These are phyloP conservation scores for Zaprionus taronus DNA, from an alignment of 1,140 invertebrate genomes.

Conservation along the genomic window DNA sequence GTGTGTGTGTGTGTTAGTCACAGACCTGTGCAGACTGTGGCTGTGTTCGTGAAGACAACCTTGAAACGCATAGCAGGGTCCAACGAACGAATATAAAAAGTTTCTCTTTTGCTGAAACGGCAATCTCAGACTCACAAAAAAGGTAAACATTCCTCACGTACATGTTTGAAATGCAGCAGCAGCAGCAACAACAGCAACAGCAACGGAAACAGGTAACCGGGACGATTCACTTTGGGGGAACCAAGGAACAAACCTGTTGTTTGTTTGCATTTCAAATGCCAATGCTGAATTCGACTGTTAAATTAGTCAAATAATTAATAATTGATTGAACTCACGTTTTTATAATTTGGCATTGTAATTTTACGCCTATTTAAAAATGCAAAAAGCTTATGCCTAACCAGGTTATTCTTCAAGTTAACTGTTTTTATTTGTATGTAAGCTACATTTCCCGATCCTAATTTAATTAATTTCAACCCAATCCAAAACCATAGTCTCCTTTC, in stretches of 20 bases:
- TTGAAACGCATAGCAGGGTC: constrained; percentile 74
- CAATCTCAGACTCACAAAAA: constrained; percentile 56
- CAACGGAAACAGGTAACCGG: constrained; percentile 28
- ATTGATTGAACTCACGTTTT: background rate
- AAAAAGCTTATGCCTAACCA: no score
- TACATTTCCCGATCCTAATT: no score
- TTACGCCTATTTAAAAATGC: background rate
- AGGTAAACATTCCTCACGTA: constrained; percentile 54
- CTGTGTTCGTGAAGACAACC: constrained; percentile 64
- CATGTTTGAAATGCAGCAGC: constrained; percentile 38
- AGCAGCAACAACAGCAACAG: background rate
- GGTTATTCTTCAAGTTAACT: no score
- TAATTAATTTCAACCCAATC: no score
- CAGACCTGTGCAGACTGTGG: constrained; percentile 11
- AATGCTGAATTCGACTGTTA: background rate
- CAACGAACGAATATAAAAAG: constrained; percentile 77
- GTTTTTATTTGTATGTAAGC: no score
- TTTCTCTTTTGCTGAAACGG: constrained; percentile 53
- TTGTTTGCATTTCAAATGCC: background rate
- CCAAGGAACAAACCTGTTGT: background rate
- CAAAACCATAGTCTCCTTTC: no score
- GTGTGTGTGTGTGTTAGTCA: background rate
- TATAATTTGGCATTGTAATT: background rate
- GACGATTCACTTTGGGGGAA: background rate
- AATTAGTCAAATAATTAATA: background rate